These are phyloP conservation scores for Magallana nippona DNA, from an alignment of 2,888 invertebrate genomes.

Conservation along the genomic window DNA sequence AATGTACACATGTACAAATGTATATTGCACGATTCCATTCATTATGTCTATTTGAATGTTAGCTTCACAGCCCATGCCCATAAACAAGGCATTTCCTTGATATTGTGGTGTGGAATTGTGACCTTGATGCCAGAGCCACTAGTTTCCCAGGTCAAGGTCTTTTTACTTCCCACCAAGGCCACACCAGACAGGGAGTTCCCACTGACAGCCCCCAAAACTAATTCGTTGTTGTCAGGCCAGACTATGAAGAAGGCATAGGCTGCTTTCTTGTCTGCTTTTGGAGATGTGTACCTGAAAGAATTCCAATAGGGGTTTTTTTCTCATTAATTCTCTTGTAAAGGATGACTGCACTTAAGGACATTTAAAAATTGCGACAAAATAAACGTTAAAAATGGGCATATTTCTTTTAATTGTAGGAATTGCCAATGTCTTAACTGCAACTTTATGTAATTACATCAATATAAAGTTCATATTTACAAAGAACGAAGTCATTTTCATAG, in stretches of 20 bases:
- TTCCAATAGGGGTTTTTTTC: not conserved
- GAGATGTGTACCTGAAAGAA: conserved; percentile 64
- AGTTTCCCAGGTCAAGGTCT: conserved; percentile 26
- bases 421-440: too few relatives aligned
- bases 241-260: conserved; percentile 85
- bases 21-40: too few relatives aligned
- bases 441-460: too few relatives aligned
- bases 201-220: conserved; percentile 81
- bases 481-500: too few relatives aligned
- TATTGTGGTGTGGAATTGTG: not conserved
- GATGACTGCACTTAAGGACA: too few relatives aligned
- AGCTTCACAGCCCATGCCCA: conserved; percentile 25
- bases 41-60: not conserved
- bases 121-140: not conserved
- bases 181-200: conserved; percentile 73
- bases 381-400: too few relatives aligned
- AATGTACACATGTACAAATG: too few relatives aligned
- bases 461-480: too few relatives aligned
- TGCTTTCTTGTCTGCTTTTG: conserved; percentile 62
- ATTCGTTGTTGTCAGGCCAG: conserved; percentile 85
- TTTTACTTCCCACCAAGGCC: conserved; percentile 81
- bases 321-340: too few relatives aligned
- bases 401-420: too few relatives aligned
- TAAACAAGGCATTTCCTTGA: conserved; percentile 7
- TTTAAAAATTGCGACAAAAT: too few relatives aligned